Conservation (phyloP, 2,888 invertebrate species). For the Microctonus brassicae region DNA sequence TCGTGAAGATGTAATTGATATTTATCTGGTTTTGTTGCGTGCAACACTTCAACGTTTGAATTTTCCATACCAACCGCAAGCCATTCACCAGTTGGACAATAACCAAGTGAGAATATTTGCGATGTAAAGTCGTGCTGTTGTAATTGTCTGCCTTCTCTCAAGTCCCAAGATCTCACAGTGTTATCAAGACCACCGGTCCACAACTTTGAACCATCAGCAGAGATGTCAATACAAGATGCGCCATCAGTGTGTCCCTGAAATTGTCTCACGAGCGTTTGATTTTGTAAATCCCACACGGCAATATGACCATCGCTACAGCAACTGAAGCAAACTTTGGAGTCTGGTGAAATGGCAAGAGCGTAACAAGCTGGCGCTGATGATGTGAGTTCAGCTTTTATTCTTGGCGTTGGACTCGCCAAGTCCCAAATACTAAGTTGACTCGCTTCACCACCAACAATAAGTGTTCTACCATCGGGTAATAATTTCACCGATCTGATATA, state of each 20-base stretch:
- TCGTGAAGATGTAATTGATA: slow-evolving; percentile 97
- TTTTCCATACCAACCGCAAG: slow-evolving; percentile 97
- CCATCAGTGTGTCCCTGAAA: slow-evolving; percentile 96
- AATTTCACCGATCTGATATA: slow-evolving; percentile 93
- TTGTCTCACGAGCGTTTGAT: slow-evolving; percentile 88
- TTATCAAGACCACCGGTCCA: slow-evolving; percentile 98
- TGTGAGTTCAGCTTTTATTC: slow-evolving; percentile 93
- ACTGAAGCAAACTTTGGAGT: slow-evolving; percentile 96
- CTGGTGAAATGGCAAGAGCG: slow-evolving; percentile 95
- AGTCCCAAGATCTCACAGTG: slow-evolving; percentile 94
- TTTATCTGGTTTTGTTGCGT: slow-evolving; percentile 91
- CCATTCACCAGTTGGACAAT: slow-evolving; percentile 96
- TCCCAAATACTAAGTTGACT: slow-evolving; percentile 96
- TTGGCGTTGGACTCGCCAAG: slow-evolving; percentile 88
- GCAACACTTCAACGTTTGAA: slow-evolving; percentile 92
- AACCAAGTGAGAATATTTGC: slow-evolving; percentile 94
- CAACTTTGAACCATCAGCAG: slow-evolving; percentile 90
- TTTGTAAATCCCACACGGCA: slow-evolving; percentile 96
- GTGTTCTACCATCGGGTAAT: slow-evolving; percentile 89
- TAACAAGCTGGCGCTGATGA: slow-evolving; percentile 96
- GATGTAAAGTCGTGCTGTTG: slow-evolving; percentile 95
- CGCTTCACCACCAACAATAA: slow-evolving; percentile 97
- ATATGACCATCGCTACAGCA: slow-evolving; percentile 98
- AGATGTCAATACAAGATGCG: slow-evolving; percentile 95
- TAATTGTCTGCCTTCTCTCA: slow-evolving; percentile 90